Percentiles rank a stretch among this genome's conserved stretches.
phyloP scores from a whole-genome alignment of 2,113 vertebrate genomes.

The Crotalus tigris region DNA sequence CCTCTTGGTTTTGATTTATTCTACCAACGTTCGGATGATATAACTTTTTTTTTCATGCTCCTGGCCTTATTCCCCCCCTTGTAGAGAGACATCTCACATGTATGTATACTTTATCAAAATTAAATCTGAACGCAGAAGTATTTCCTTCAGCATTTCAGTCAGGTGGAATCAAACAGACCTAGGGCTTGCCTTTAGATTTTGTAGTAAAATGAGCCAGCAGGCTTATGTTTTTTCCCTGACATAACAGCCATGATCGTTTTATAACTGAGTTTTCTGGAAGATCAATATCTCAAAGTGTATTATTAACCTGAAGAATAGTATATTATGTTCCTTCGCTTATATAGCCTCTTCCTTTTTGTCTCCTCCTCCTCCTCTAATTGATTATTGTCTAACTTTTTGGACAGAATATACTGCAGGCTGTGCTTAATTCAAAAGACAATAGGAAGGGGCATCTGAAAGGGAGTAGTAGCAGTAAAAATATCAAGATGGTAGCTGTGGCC shows the following conservation, averaged over 20 bases:
- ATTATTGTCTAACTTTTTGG: not conserved
- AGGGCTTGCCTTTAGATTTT: not conserved
- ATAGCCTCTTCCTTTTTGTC: not conserved
- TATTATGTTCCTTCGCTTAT: not conserved
- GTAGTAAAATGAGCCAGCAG: not conserved
- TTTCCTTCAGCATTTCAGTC: not conserved
- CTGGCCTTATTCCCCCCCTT: not conserved
- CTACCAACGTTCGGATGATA: slow-evolving; percentile 29
- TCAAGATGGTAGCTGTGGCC: not conserved
- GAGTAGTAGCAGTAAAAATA: not conserved
- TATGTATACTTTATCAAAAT: not conserved
- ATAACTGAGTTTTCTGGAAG: not conserved
- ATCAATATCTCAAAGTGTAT: not conserved
- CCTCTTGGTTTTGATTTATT: slow-evolving; percentile 43
- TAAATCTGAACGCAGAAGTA: not conserved
- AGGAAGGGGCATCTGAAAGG: not conserved
- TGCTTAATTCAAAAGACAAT: slow-evolving; percentile 7
- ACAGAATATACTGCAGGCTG: not conserved
- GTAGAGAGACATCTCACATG: not conserved
- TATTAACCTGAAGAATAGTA: not conserved
- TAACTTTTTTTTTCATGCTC: not conserved
- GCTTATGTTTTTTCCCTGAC: not conserved
- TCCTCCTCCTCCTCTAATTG: not conserved
- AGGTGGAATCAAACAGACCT: not conserved
- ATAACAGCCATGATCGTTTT: not conserved